These are phyloP conservation scores for Corella eumyota DNA, from an alignment of 23 tunicate species.

Conservation along the genomic window DNA sequence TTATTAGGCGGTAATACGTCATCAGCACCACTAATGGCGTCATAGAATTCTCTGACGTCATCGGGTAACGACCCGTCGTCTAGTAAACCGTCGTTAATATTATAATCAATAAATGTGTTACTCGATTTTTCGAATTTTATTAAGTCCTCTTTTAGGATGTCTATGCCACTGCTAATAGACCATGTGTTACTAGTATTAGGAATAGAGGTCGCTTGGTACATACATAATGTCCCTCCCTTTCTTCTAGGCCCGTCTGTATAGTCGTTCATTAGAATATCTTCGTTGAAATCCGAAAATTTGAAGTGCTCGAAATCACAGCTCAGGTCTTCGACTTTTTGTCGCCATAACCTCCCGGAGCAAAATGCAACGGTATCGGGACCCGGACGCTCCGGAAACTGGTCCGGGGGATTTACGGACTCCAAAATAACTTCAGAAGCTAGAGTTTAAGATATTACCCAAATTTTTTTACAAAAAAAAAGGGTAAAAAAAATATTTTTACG, in stretches of 20 bases:
- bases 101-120: background rate
- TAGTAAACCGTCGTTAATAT: background rate
- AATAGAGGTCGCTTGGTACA: constrained; percentile 14
- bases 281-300: background rate
- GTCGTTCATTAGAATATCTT: background rate
- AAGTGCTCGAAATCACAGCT: constrained; percentile 83
- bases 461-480: no score
- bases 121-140: background rate
- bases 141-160: constrained; percentile 6
- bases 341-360: constrained; percentile 52
- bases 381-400: no score
- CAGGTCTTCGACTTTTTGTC: constrained; percentile 17
- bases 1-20: background rate
- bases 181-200: constrained; percentile 7
- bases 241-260: constrained; percentile 6
- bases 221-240: constrained; percentile 46
- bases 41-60: background rate
- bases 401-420: no score
- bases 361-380: constrained; percentile 33
- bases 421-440: no score
- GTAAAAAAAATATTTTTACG: no score
- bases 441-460: no score
- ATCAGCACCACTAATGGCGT: background rate
- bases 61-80: constrained; percentile 8
- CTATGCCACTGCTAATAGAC: constrained; percentile 10